phyloP scores from a whole-genome alignment of 2,797 vertebrate genomes.

The Alauda arvensis region DNA sequence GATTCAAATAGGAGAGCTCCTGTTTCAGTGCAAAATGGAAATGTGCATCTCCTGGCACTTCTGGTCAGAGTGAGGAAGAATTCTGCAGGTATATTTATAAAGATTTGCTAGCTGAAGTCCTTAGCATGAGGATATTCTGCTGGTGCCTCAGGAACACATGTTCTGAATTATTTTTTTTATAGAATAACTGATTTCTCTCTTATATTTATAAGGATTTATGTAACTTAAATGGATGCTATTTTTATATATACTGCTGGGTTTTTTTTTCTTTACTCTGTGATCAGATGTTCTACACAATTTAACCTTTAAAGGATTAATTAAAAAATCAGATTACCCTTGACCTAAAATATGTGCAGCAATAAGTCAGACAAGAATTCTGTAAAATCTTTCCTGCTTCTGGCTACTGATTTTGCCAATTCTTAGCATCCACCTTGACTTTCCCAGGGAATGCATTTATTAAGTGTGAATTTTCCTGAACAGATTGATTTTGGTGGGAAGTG shows the following conservation, averaged over 20 bases:
- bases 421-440: slow-evolving; percentile 31
- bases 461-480: slow-evolving; percentile 52
- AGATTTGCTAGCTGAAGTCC: slow-evolving; percentile 25
- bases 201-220: slow-evolving; percentile 68
- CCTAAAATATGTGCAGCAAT: background rate
- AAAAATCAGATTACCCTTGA: slow-evolving; percentile 40
- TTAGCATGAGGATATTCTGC: slow-evolving; percentile 32
- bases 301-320: slow-evolving; percentile 23
- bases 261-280: slow-evolving; percentile 16
- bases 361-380: background rate
- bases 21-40: background rate
- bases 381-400: background rate
- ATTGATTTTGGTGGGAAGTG: background rate
- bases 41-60: background rate
- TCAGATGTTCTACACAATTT: slow-evolving; percentile 31
- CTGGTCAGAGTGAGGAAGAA: background rate
- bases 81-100: slow-evolving; percentile 34
- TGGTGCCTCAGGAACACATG: slow-evolving; percentile 60
- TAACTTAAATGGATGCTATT: slow-evolving; percentile 69
- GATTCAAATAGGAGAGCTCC: background rate
- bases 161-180: slow-evolving; percentile 51
- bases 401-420: slow-evolving; percentile 27
- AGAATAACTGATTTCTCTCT: slow-evolving; percentile 54
- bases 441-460: slow-evolving; percentile 35
- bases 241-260: slow-evolving; percentile 40